Evolutionary conservation across 2,888 invertebrate genomes (phyloP).

Genomic region (Pharmacophagus antenor): DNA sequence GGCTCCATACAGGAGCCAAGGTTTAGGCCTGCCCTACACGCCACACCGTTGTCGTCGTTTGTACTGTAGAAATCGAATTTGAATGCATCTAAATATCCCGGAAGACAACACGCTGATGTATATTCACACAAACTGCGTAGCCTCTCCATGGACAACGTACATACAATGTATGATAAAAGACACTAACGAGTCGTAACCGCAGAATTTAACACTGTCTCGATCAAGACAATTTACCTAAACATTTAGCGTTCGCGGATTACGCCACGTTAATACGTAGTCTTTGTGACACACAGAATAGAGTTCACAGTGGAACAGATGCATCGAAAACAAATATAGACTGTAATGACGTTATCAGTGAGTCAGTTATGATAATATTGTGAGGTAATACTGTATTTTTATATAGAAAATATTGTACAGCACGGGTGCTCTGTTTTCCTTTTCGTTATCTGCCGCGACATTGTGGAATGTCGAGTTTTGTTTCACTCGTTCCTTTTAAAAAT

Average conservation of each 20-base stretch:
- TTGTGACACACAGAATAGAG: background rate
- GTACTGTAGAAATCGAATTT: no score
- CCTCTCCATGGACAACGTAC: background rate
- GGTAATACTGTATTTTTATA: constrained; percentile 28
- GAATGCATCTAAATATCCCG: no score
- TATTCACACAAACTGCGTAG: no score
- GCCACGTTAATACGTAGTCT: background rate
- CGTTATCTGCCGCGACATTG: constrained; percentile 10
- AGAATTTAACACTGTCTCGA: constrained; percentile 22
- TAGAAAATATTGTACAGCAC: constrained; percentile 11
- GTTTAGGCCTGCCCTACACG: no score
- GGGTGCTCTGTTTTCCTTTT: background rate
- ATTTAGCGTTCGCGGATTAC: constrained; percentile 28
- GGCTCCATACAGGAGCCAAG: no score
- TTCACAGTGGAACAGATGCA: constrained; percentile 4
- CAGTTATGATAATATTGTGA: constrained; percentile 35
- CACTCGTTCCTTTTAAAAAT: background rate
- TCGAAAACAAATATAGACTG: constrained; percentile 13
- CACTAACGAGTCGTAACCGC: constrained; percentile 18
- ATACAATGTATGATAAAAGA: constrained; percentile 13
- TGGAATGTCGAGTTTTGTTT: constrained; percentile 15
- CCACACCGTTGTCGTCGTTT: no score
- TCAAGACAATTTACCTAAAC: constrained; percentile 28
- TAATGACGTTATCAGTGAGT: constrained; percentile 50
- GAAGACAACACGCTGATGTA: no score